Percentiles rank a stretch among this genome's conserved stretches.
Conservation (phyloP, 2,113 vertebrate species). For the Callipepla squamata region DNA sequence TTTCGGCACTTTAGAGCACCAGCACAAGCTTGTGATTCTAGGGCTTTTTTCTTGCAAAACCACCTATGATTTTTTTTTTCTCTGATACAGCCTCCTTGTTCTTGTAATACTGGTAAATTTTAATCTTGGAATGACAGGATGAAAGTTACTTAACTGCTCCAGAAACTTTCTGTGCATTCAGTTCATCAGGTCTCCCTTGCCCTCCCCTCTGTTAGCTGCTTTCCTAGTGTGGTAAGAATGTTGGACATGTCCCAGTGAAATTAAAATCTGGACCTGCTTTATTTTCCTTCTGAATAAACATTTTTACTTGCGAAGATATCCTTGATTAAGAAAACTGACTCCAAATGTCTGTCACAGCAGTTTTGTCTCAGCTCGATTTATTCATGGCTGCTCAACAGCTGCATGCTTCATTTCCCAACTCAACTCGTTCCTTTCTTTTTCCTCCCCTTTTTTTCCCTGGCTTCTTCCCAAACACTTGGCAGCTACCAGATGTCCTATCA, state of each 20-base stretch:
- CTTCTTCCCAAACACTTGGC: conserved; percentile 44
- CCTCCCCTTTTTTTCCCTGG: background rate
- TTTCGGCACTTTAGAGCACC: background rate
- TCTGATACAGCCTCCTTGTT: background rate
- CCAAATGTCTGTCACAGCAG: conserved; percentile 13
- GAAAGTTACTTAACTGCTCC: background rate
- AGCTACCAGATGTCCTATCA: conserved; percentile 42
- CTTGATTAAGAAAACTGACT: conserved; percentile 27
- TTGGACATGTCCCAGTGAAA: background rate
- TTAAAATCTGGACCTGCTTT: background rate
- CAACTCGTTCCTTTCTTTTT: background rate
- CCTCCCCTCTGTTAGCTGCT: background rate
- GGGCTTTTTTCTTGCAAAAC: background rate
- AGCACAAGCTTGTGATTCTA: background rate
- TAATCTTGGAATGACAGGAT: conserved; percentile 11
- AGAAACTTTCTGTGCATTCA: background rate
- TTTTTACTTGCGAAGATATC: conserved; percentile 5
- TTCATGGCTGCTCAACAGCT: conserved; percentile 46
- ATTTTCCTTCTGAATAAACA: background rate
- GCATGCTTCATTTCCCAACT: conserved; percentile 39
- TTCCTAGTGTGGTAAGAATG: background rate
- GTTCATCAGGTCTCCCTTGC: background rate
- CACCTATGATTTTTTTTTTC: background rate
- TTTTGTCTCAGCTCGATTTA: conserved; percentile 9
- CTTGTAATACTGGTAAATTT: background rate